These are phyloP conservation scores for Pachymerium ferrugineum DNA, from an alignment of 2,888 invertebrate genomes.

Conservation along the genomic window DNA sequence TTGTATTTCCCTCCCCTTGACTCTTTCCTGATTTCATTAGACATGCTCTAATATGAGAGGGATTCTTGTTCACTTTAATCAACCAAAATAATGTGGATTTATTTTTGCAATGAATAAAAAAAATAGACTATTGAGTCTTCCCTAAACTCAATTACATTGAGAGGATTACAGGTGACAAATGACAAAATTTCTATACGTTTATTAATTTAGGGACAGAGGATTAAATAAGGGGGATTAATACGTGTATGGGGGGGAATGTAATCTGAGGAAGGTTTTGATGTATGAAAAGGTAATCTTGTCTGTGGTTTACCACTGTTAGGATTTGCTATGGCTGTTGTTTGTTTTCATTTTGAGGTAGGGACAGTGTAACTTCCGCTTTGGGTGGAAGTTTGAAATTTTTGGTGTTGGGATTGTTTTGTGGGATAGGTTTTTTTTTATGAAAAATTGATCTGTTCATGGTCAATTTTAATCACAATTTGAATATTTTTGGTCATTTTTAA, in stretches of 20 bases:
- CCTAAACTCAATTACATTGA: slow-evolving; percentile 15
- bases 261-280: too few species aligned
- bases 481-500: too few species aligned
- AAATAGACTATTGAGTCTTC: neutral
- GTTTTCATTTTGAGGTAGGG: too few species aligned
- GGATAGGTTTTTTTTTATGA: too few species aligned
- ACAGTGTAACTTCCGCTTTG: too few species aligned
- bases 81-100: slow-evolving; percentile 4
- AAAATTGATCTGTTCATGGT: too few species aligned
- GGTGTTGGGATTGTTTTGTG: too few species aligned
- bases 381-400: too few species aligned
- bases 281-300: slow-evolving; percentile 7
- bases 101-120: neutral
- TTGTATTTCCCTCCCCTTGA: neutral
- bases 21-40: slow-evolving; percentile 19
- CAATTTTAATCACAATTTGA: too few species aligned
- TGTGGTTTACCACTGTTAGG: slow-evolving; percentile 11
- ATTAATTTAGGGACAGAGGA: neutral
- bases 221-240: neutral
- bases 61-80: slow-evolving; percentile 11
- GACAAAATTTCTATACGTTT: neutral
- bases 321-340: too few species aligned
- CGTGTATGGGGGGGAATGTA: neutral
- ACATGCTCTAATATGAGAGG: slow-evolving; percentile 16
- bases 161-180: slow-evolving; percentile 2